Conservation (phyloP, 2,113 vertebrate genomes). For the Dromas ardeola region DNA sequence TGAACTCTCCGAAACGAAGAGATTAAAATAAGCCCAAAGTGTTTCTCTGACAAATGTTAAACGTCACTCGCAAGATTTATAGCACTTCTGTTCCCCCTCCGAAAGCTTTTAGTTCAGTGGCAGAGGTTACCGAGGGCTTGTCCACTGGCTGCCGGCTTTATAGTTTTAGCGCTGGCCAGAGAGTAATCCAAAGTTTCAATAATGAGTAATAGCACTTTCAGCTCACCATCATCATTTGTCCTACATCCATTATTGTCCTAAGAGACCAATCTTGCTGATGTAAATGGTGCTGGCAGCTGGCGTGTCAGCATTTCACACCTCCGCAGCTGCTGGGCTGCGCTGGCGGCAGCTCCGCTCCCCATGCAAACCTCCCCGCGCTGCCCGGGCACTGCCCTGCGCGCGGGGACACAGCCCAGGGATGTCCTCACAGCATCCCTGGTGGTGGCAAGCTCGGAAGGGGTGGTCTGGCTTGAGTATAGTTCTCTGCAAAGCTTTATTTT, state of each 20-base stretch:
- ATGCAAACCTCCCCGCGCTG: background rate
- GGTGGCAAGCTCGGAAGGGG: background rate
- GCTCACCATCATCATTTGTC: slow-evolving; percentile 78
- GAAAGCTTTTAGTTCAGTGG: slow-evolving; percentile 80
- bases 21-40: slow-evolving; percentile 77
- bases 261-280: slow-evolving; percentile 68
- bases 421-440: background rate
- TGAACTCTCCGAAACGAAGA: slow-evolving; percentile 73
- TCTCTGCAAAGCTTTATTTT: background rate
- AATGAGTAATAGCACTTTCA: slow-evolving; percentile 74
- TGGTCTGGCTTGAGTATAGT: background rate
- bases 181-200: slow-evolving; percentile 63
- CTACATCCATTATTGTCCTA: slow-evolving; percentile 73
- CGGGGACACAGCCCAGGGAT: background rate
- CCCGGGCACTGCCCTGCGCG: background rate
- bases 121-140: slow-evolving; percentile 71
- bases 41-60: slow-evolving; percentile 81
- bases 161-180: slow-evolving; percentile 59
- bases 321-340: slow-evolving; percentile 22
- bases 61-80: slow-evolving; percentile 72
- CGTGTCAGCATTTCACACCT: slow-evolving; percentile 67
- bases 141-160: slow-evolving; percentile 46
- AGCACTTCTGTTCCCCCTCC: slow-evolving; percentile 68
- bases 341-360: background rate
- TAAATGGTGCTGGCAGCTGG: slow-evolving; percentile 75